Evolutionary conservation across 2,113 vertebrate species (phyloP), one percentile per base, ranked within the genome.

Genomic region (Gasterosteus nipponicus): DNA sequence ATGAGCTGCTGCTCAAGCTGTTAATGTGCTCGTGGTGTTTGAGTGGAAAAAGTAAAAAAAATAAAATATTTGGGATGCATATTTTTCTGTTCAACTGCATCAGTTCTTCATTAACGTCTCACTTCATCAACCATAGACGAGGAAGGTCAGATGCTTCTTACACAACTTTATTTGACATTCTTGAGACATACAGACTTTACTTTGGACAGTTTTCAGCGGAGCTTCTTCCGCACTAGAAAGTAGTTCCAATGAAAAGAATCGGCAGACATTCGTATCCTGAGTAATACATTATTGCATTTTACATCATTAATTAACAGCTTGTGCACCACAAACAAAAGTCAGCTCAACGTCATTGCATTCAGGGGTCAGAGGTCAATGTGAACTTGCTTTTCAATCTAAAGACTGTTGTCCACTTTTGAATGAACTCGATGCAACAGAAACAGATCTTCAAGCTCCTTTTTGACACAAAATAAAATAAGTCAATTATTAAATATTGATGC

Each of bases 161-260:
- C 19, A 8, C 33, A 75, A 38, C 62, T 71, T 74, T 46, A 80
- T 81, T 72, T 58, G 72, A 77, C 69, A 41, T 41, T 62, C 8
- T 18, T 38, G 4, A 31, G 73, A 77, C 75, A 46, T 33, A 35
- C 60, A 86, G 76, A 83, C 84, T 81, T 83, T 85, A 69, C 38
- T 82, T 89, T 82, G 78, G 86, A 76, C 44, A 16, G 14, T 49
- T 67, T 70, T 81, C 60, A 57, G 41, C 3, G 14, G 31, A 64
- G 29, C 22, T 49, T 77, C 53, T 75, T 67, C 51, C 60, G 68
- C 67, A 49, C 18, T 35, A 53, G 53, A 60, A 22, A 41, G 39
- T n/a, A 3, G 29, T 10, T 83, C 63, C 74, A 79, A 65, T 18
- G 57, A 70, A 67, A 86, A 59, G 35, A 47, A 53, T 10, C 39